These are phyloP conservation scores for Lepidurus couesii DNA, from an alignment of 1,140 invertebrate species.

Conservation along the genomic window DNA sequence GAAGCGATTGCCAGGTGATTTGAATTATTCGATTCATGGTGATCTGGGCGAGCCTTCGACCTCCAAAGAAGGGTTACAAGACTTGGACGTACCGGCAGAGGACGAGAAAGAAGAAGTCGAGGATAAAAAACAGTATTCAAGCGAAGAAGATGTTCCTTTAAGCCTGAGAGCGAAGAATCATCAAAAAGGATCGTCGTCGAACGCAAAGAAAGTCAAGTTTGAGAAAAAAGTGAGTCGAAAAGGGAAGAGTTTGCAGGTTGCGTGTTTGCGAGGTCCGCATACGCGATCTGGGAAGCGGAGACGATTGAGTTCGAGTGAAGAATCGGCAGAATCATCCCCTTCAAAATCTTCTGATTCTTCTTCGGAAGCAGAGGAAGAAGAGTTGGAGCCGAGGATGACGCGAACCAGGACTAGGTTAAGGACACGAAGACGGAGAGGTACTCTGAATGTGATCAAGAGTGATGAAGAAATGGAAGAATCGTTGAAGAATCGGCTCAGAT, in stretches of 20 bases:
- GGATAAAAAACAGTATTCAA: not conserved
- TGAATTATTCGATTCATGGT: not conserved
- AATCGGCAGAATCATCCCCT: not conserved
- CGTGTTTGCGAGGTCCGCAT: not conserved
- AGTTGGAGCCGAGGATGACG: not conserved
- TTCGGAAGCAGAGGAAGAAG: not conserved
- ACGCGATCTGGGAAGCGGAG: not conserved
- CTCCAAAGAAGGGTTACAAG: not conserved
- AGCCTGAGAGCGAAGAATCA: not conserved
- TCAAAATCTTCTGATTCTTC: not conserved
- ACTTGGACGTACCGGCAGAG: not conserved
- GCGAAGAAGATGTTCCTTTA: constrained; percentile 8
- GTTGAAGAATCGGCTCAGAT: not conserved
- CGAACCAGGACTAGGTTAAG: not conserved
- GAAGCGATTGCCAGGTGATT: not conserved
- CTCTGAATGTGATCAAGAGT: not conserved
- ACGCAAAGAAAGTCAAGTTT: not conserved
- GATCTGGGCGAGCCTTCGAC: constrained; percentile 8
- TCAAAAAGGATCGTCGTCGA: not conserved
- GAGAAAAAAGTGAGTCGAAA: not conserved
- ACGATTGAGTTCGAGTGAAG: not conserved
- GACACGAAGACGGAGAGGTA: not conserved
- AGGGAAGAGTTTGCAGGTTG: not conserved
- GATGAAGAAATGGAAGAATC: not conserved
- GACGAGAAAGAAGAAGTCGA: not conserved